These are phyloP conservation scores for Protobothrops flavoviridis DNA, from an alignment of 2,113 vertebrate species.

Conservation along the genomic window DNA sequence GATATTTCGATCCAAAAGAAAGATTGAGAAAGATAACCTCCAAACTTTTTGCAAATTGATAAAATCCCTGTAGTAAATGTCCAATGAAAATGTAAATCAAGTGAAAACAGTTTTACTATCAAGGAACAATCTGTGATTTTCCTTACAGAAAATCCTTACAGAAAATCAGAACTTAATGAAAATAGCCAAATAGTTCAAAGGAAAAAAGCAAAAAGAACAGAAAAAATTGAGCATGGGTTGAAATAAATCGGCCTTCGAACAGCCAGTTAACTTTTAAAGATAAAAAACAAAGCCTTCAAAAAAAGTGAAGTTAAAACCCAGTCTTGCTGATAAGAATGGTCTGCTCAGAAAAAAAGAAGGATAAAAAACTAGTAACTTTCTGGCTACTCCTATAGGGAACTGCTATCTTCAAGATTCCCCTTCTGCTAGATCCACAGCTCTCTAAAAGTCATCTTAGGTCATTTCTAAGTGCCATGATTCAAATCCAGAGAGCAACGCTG, in stretches of 20 bases:
- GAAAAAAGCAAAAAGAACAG: neutral
- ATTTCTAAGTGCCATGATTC: too few species aligned
- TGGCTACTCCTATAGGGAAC: neutral
- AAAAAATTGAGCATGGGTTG: neutral
- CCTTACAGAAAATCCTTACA: neutral
- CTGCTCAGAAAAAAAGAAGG: neutral
- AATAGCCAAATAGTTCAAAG: neutral
- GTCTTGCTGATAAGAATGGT: neutral
- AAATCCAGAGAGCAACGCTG: too few species aligned
- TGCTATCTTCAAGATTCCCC: too few species aligned
- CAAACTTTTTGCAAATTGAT: neutral
- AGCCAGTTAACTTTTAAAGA: neutral
- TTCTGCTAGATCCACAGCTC: too few species aligned
- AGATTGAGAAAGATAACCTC: neutral
- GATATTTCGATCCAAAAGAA: neutral
- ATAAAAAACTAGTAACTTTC: neutral
- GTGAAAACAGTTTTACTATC: neutral
- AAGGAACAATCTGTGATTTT: neutral
- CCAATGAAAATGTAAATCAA: neutral
- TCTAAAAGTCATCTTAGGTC: too few species aligned
- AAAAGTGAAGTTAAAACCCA: neutral
- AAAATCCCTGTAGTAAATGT: neutral
- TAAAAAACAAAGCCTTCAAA: neutral
- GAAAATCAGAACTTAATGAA: neutral
- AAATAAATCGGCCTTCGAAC: neutral